These are phyloP conservation scores for Paradisaea rubra DNA, from an alignment of 2,113 vertebrate genomes.

Conservation along the genomic window DNA sequence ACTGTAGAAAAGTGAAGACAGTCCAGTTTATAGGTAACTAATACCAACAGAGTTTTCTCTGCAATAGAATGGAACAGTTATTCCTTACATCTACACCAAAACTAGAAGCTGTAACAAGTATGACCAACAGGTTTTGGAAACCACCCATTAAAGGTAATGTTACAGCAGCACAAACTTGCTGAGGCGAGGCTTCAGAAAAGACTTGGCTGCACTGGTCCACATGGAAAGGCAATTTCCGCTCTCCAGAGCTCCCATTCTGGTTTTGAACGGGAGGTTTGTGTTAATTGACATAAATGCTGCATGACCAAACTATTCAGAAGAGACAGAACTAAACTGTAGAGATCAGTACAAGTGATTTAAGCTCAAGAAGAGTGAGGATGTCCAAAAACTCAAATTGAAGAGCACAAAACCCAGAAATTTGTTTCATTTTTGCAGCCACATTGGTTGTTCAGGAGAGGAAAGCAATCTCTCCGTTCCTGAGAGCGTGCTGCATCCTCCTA, in stretches of 20 bases:
- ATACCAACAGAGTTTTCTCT: accelerated
- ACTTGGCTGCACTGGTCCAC: neutral
- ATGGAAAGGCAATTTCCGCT: neutral
- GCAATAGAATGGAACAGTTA: neutral
- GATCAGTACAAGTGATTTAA: neutral
- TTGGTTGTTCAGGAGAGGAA: neutral
- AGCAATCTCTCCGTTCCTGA: neutral
- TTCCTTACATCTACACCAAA: neutral
- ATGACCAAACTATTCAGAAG: neutral
- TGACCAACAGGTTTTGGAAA: neutral
- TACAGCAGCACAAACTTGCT: neutral
- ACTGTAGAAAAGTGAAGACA: neutral
- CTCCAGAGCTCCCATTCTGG: neutral
- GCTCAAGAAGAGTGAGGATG: neutral
- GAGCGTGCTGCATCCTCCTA: neutral
- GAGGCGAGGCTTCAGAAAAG: neutral
- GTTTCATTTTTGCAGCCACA: neutral
- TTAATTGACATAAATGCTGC: neutral
- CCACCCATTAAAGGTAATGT: neutral
- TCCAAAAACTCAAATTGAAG: neutral
- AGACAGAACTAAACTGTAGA: neutral
- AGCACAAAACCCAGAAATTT: neutral
- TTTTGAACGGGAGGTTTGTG: neutral
- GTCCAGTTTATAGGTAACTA: neutral
- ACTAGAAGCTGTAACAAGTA: neutral